These are phyloP conservation scores for Semnornis frantzii DNA, from an alignment of 2,113 vertebrate species.

Conservation along the genomic window DNA sequence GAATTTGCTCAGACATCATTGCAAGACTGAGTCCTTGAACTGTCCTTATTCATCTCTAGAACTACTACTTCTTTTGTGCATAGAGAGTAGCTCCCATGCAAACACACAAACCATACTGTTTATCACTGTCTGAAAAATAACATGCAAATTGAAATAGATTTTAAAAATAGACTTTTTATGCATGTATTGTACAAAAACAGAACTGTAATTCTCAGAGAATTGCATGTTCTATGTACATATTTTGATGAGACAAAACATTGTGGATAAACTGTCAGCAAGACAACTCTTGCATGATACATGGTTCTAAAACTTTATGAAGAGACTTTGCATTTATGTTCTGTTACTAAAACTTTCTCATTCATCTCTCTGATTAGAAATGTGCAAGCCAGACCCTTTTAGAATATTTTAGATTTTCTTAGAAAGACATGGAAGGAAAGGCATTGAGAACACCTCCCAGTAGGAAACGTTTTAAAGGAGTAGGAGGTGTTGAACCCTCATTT, in stretches of 20 bases:
- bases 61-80: background rate
- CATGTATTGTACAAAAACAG: background rate
- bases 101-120: background rate
- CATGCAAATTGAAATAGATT: background rate
- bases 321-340: background rate
- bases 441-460: background rate
- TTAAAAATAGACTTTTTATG: background rate
- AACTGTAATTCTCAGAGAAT: background rate
- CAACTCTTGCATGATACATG: accelerated
- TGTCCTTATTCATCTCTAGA: background rate
- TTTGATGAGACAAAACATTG: background rate
- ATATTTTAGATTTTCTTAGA: background rate
- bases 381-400: background rate
- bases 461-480: background rate
- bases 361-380: background rate
- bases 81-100: background rate
- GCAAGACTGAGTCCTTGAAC: background rate
- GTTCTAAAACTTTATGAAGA: background rate
- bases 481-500: background rate
- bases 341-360: background rate
- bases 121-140: background rate
- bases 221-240: background rate
- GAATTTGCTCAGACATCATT: background rate
- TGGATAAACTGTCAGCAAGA: background rate
- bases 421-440: background rate